These are phyloP conservation scores for Trichomalopsis sarcophagae DNA, from an alignment of 1,140 invertebrate genomes.

Conservation along the genomic window DNA sequence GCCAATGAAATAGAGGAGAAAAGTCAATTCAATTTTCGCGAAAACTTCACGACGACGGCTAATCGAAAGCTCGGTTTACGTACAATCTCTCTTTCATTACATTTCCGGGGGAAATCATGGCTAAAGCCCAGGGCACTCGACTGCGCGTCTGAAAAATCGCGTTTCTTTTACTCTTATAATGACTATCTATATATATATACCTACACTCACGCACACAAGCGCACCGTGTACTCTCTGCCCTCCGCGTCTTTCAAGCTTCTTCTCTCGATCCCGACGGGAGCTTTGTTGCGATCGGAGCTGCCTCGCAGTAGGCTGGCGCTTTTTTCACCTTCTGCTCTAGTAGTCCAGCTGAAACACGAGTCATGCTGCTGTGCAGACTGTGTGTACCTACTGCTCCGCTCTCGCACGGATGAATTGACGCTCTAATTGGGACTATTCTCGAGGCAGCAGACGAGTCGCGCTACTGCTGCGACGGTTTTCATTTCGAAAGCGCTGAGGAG, in stretches of 20 bases:
- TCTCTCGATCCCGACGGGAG: not conserved
- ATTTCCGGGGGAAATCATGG: no score
- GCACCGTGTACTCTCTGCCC: no score
- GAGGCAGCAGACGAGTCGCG: not conserved
- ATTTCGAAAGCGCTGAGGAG: no score
- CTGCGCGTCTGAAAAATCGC: no score
- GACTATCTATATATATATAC: not conserved
- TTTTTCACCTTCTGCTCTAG: constrained; percentile 9
- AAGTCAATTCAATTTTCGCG: no score
- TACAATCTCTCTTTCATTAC: no score
- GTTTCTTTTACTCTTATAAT: no score
- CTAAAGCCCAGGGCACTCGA: no score
- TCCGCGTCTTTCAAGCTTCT: not conserved
- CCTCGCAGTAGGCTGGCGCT: not conserved
- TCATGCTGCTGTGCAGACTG: not conserved
- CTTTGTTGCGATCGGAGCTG: not conserved
- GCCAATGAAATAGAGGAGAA: no score
- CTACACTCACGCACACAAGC: no score
- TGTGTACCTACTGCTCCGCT: not conserved
- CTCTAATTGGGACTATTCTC: constrained; percentile 31
- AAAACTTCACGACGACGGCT: no score
- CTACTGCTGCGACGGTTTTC: not conserved
- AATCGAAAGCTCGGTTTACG: no score
- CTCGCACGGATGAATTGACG: not conserved
- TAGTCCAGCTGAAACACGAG: not conserved